A percentile compares a stretch with the other conserved stretches of the same genome.
These are phyloP conservation scores for Melanotaenia trifasciata DNA, from an alignment of 2,797 vertebrate genomes.

Conservation along the genomic window DNA sequence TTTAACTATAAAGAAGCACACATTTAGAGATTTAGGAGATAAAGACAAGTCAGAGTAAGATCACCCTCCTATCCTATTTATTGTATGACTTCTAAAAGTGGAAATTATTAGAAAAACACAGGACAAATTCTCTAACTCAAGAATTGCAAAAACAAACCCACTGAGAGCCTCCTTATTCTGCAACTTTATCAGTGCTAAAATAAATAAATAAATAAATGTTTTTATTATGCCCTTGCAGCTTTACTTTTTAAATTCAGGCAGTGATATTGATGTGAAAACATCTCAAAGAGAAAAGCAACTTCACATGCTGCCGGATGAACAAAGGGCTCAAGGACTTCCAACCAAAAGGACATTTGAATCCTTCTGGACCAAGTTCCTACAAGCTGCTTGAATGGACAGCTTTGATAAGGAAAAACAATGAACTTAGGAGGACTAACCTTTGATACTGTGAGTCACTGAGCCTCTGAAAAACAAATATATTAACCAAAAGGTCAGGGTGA, in stretches of 20 bases:
- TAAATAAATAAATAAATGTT: conserved; percentile 52
- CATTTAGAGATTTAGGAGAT: conserved; percentile 46
- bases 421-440: conserved; percentile 71
- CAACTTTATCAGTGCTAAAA: conserved; percentile 56
- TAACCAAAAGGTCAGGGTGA: conserved; percentile 63
- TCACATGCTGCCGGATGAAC: conserved; percentile 75
- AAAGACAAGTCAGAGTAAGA: conserved; percentile 38
- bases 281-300: conserved; percentile 76
- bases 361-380: conserved; percentile 62
- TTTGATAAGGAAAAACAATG: conserved; percentile 78
- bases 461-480: conserved; percentile 64
- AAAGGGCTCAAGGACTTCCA: conserved; percentile 80
- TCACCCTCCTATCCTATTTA: conserved; percentile 30
- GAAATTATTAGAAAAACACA: conserved; percentile 56
- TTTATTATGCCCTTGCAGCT: conserved; percentile 82
- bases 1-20: conserved; percentile 23
- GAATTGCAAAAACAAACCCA: conserved; percentile 62
- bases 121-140: conserved; percentile 52
- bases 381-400: conserved; percentile 63
- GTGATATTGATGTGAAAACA: conserved; percentile 83
- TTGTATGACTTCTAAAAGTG: conserved; percentile 39
- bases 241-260: conserved; percentile 73
- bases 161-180: conserved; percentile 62
- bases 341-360: conserved; percentile 69
- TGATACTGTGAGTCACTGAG: conserved; percentile 63